Percentiles rank a stretch among this genome's conserved stretches.
These are phyloP conservation scores for Palythoa heliodiscus DNA, from an alignment of 92 coral and sea anemone genomes.

Conservation along the genomic window DNA sequence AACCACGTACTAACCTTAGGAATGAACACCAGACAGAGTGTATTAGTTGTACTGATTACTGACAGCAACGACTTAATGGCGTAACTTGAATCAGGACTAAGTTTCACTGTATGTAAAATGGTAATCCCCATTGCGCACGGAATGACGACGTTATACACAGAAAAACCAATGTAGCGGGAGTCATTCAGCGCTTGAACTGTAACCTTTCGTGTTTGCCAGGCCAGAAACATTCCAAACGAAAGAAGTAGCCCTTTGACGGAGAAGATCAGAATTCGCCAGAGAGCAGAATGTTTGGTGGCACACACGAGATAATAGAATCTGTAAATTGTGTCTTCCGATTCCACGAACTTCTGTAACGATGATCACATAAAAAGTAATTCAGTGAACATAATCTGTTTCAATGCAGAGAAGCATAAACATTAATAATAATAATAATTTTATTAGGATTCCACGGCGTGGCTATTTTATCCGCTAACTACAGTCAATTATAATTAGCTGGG, in stretches of 20 bases:
- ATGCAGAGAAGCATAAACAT: no score
- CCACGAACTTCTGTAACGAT: conserved; percentile 39
- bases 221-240: conserved; percentile 63
- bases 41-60: conserved; percentile 60
- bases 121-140: conserved; percentile 70
- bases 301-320: conserved; percentile 49
- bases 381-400: no score
- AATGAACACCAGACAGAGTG: conserved; percentile 62
- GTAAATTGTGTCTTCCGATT: conserved; percentile 48
- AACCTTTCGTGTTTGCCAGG: conserved; percentile 67
- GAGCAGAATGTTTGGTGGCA: conserved; percentile 39
- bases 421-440: no score
- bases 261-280: conserved; percentile 54
- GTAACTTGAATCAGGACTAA: conserved; percentile 50
- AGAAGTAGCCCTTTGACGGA: conserved; percentile 65
- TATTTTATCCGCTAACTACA: no score
- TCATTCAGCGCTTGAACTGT: conserved; percentile 56
- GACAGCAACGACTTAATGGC: conserved; percentile 57
- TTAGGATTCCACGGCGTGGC: no score
- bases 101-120: conserved; percentile 46
- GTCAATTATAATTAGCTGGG: no score
- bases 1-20: conserved; percentile 52
- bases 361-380: not conserved
- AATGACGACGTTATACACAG: conserved; percentile 62
- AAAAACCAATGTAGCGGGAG: conserved; percentile 61